Base-by-base conservation (phyloP, 2,797 vertebrate species). In the Tarsius wallacei region DNA sequence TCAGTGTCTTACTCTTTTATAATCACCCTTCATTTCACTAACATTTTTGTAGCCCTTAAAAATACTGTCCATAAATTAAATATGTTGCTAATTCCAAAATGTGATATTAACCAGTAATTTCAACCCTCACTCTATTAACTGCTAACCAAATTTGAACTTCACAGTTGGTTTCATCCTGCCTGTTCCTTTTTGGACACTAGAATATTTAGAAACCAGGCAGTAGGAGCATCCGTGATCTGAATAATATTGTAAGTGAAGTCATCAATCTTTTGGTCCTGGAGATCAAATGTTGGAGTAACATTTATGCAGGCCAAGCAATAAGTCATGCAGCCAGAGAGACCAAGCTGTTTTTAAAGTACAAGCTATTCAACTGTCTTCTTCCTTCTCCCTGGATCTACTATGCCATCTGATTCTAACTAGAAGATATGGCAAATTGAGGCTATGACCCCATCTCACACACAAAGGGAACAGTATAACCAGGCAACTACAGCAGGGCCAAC, bases 241-340 rank as follows among this genome's bases (percentile, higher is more conserved):
- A 64, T 90, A 63, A 88, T 96, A 93, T 91, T 85, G 7, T 83
- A 92, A 94, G 68, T 77, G 49, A 93, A 64, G 49, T 93, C n/a
- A 19, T 91, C 55, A 74, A n/a, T 71, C 55, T 93, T 97, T 83
- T 53, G 19, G 84, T 85, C 26, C n/a, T 82, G 10, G 80, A 80
- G 73, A 64, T 81, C 86, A 96, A 86, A 49, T 93, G 57, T 63
- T 94, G 59, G 47, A 57, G 0, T 91, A 80, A 33, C 66, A 74
- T 94, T 87, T 93, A 74, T 15, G 19, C 57, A 64, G 31, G 17
- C 66, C 36, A 68, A 71, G 26, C 53, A 78, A 63, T 78, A 80
- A 80, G 87, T 61, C 59, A 16, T 87, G 31, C 94, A 91, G 28
- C 71, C 80, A 96, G 81, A 89, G 70, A 93, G 74, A 84, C 64